Evolutionary conservation across 2,113 vertebrate species (phyloP).

Genomic region (Bubalus kerabau): DNA sequence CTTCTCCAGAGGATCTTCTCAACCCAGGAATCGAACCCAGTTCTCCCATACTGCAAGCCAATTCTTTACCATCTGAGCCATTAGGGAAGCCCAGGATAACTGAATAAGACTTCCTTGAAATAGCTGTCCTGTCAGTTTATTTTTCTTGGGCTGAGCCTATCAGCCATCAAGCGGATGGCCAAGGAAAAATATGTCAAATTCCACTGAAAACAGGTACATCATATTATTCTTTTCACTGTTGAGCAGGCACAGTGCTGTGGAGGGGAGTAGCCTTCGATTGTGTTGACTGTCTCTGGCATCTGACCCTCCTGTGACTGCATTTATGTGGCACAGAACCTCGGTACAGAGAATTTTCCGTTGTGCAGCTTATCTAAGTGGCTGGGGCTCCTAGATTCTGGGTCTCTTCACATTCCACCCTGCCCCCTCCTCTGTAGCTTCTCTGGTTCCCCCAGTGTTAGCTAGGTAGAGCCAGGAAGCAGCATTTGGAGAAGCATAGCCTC

Average conservation of each 20-base stretch:
- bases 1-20: neutral
- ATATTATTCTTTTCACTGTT: neutral
- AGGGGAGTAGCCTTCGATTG: too few relatives aligned
- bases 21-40: neutral
- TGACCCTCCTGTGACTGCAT: neutral
- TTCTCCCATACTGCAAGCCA: neutral
- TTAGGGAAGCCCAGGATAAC: neutral
- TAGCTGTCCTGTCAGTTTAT: neutral
- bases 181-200: neutral
- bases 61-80: neutral
- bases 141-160: neutral
- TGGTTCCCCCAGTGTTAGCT: fast-evolving
- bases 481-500: neutral
- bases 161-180: neutral
- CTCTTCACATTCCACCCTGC: too few relatives aligned
- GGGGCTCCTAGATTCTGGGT: neutral
- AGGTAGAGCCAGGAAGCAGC: neutral
- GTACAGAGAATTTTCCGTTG: too few relatives aligned
- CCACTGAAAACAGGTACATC: neutral
- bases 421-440: neutral
- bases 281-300: neutral
- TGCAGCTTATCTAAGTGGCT: neutral
- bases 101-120: neutral
- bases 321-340: neutral
- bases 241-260: too few relatives aligned